These are phyloP conservation scores for Cheilosia soror DNA, from an alignment of 2,888 invertebrate genomes.

Conservation along the genomic window DNA sequence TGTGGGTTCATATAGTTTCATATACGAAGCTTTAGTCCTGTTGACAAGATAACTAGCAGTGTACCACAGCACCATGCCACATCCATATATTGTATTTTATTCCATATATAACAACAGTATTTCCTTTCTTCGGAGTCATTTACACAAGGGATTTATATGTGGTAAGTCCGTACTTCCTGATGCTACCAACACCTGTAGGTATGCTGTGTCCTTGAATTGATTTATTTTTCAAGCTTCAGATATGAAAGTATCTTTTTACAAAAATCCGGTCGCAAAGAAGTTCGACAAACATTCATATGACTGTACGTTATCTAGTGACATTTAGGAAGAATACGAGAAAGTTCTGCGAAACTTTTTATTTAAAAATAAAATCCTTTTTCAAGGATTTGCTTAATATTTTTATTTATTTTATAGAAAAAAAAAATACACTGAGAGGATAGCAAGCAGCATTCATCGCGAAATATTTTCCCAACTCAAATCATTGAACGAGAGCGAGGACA, in stretches of 20 bases:
- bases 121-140: conserved; percentile 18
- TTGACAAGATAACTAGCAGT: conserved; percentile 40
- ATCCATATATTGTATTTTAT: conserved; percentile 25
- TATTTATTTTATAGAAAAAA: not conserved
- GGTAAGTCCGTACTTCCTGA: conserved; percentile 32
- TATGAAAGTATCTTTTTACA: conserved; percentile 20
- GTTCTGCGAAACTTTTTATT: conserved; percentile 13
- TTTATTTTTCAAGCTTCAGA: conserved; percentile 34
- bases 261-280: conserved; percentile 27
- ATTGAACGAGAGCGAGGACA: no score
- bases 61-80: conserved; percentile 13
- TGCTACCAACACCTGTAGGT: conserved; percentile 21
- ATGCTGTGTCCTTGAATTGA: conserved; percentile 37
- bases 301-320: conserved; percentile 2
- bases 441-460: no score
- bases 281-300: conserved; percentile 26
- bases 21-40: conserved; percentile 21
- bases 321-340: conserved; percentile 2
- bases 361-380: not conserved
- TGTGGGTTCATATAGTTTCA: not conserved
- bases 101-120: conserved; percentile 3
- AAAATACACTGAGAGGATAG: not conserved
- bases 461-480: no score
- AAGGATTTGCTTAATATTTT: conserved; percentile 18
- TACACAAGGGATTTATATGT: conserved; percentile 28